Evolutionary conservation across 2,797 vertebrate species (phyloP), one percentile per base, ranked within the genome.

Genomic region (Thalassophryne amazonica): DNA sequence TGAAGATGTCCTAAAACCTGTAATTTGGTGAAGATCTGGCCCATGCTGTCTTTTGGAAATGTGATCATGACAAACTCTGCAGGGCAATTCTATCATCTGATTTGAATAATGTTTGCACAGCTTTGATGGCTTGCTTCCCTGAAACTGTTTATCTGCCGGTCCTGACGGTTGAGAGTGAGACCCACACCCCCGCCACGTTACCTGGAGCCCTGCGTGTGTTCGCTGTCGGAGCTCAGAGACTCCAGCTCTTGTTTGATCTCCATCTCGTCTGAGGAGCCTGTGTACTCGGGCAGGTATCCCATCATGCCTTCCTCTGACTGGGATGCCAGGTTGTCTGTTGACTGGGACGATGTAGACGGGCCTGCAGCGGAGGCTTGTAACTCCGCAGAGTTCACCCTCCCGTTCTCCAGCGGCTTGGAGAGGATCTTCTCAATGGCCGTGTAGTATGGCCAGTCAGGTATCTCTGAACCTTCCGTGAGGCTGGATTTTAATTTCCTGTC

Each of bases 391-490:
- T 83, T 92, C 80, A 90, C 88, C 38, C 93, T 89, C 7, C 86
- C 91, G 1, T 86, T 92, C 74, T 96, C 95, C 45, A 92, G 86
- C n/a, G 91, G 90, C 79, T 94, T 96, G 77, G 93, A 92, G 67
- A 99, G 90, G 80, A 99, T 99, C 85, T 93, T 95, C 69, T 98
- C 95, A 62, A 99, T 99, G 66, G 94, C 77, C 84, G 94, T 94
- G 73, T 88, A 99, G 83, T 98, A 99, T 12, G 97, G 95, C 97
- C 97, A 99, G 72, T 98, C 95, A 1, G 96, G 93, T 1, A 74
- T 80, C 63, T 93, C 83, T 4, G 86, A 84, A 29, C 90, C 87
- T 68, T 94, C 93, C 50, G 84, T 88, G 36, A 79, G 89, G 73
- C 93, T 91, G 79, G 94, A 88, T 85, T 97, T 99, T 80, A 98